Evolutionary conservation across 64 coral and sea anemone genomes (phyloP), one percentile per base, ranked within the genome.

Genomic region (Actinia equina): DNA sequence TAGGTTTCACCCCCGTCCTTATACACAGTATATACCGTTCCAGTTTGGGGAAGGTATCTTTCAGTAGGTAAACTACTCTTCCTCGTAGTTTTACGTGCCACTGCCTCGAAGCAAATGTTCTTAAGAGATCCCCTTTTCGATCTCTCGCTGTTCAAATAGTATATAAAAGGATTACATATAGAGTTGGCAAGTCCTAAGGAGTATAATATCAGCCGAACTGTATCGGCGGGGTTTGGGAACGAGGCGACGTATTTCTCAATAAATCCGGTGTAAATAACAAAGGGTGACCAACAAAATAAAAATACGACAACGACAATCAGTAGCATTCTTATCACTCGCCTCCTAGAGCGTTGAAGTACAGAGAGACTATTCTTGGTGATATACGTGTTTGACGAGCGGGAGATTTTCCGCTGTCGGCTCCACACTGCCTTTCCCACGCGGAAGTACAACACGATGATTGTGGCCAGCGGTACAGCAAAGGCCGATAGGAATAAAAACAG

Each of bases 101-200:
- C 27, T 57, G 89, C 64, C 56, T 94, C 88, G 7, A 56, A 60
- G 26, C 77, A 90, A 17, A 94, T 19, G 7, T 63, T 42, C 76
- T 89, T 89, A 0, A 94, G 52, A 15, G 88, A 86, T 16, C 85
- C 92, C 43, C 71, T 89, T n/a, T 84, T 65, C 7, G 77, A 82
- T 80, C 84, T 76, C 10, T 84, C 84, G n/a, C 64, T 86, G 46
- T 88, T 91, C 43, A 94, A 94, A 69, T 89, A 94, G 60, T 94
- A 91, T 26, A 94, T 94, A 62, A 94, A 94, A n/a, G 93, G 93
- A 17, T 94, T 94, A 51, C 85, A 91, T 20, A 91, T 88, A 2
- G 93, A 94, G 42, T 91, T 94, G 10, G 59, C 77, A 7, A 94
- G 86, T 2, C 89, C 89, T 5, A 91, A 45, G 10, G 77, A 45